These are phyloP conservation scores for Drosophila infuscata DNA, from an alignment of 2,888 invertebrate genomes.

Conservation along the genomic window DNA sequence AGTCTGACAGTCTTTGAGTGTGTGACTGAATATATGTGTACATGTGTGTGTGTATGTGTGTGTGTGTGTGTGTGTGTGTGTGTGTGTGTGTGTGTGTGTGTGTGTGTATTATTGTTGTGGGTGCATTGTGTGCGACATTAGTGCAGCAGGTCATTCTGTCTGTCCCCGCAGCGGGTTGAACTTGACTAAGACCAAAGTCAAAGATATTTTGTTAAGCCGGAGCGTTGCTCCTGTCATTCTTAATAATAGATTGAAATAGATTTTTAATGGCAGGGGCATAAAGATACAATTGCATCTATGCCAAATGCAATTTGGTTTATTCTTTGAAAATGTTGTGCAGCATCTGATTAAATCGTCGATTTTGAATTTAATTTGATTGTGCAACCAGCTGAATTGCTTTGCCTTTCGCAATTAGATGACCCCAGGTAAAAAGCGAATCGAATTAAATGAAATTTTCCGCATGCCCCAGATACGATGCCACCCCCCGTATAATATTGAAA, in stretches of 20 bases:
- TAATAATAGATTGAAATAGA: conserved; percentile 1
- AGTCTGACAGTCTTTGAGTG: conserved; percentile 29
- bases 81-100: conserved; percentile 1
- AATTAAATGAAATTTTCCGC: conserved; percentile 52
- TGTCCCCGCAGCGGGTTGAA: conserved; percentile 46
- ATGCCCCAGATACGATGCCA: conserved; percentile 1
- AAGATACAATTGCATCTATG: not conserved
- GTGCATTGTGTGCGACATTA: conserved; percentile 54
- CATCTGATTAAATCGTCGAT: conserved; percentile 9
- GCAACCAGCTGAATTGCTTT: conserved; percentile 31
- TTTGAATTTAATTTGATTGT: not conserved
- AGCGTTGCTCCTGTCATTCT: conserved; percentile 3
- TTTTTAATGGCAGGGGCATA: no score
- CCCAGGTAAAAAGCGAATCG: conserved; percentile 35
- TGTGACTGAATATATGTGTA: not conserved
- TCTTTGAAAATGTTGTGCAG: not conserved
- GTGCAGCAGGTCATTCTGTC: conserved; percentile 63
- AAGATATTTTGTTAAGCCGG: conserved; percentile 21
- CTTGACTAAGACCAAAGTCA: conserved; percentile 61
- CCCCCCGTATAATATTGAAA: not conserved
- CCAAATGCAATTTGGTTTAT: not conserved
- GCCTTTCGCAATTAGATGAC: conserved; percentile 48
- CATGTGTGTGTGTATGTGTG: not conserved
- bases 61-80: not conserved
- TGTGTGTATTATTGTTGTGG: conserved; percentile 32